Conservation (phyloP, 2,888 invertebrate genomes). For the Steromphala cineraria region DNA sequence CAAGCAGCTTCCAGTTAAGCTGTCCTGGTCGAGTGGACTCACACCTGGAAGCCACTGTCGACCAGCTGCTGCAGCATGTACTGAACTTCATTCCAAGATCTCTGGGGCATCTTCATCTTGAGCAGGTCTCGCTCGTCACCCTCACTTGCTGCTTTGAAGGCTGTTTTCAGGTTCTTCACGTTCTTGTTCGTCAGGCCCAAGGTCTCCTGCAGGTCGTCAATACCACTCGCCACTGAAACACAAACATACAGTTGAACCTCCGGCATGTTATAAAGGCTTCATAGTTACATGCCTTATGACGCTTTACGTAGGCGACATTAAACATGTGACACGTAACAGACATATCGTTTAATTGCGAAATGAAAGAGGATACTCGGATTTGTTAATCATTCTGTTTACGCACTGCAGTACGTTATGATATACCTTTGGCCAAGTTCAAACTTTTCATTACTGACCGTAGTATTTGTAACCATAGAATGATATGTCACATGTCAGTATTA, state of each 20-base stretch:
- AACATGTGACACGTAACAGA: too few species aligned
- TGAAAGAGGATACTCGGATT: too few species aligned
- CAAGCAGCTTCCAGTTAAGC: neutral
- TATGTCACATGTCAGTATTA: too few species aligned
- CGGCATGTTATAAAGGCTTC: too few species aligned
- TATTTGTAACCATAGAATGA: too few species aligned
- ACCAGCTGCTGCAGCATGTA: constrained; percentile 53
- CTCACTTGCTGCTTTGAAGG: constrained; percentile 54
- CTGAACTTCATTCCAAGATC: constrained; percentile 63
- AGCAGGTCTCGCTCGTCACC: constrained; percentile 63
- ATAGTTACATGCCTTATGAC: too few species aligned
- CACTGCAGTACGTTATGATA: too few species aligned
- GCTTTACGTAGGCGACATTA: too few species aligned
- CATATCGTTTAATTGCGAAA: too few species aligned
- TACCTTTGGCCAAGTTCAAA: too few species aligned
- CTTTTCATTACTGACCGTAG: too few species aligned
- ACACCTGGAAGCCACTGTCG: constrained; percentile 54
- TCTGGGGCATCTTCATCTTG: constrained; percentile 64
- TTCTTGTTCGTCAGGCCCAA: constrained; percentile 57
- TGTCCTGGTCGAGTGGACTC: constrained; percentile 26
- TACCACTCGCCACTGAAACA: constrained; percentile 56
- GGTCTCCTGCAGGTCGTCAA: constrained; percentile 55
- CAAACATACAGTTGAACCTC: neutral
- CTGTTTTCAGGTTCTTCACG: constrained; percentile 53
- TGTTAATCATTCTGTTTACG: too few species aligned